Conservation (phyloP, 2,888 invertebrate species). For the Clitarchus hookeri region DNA sequence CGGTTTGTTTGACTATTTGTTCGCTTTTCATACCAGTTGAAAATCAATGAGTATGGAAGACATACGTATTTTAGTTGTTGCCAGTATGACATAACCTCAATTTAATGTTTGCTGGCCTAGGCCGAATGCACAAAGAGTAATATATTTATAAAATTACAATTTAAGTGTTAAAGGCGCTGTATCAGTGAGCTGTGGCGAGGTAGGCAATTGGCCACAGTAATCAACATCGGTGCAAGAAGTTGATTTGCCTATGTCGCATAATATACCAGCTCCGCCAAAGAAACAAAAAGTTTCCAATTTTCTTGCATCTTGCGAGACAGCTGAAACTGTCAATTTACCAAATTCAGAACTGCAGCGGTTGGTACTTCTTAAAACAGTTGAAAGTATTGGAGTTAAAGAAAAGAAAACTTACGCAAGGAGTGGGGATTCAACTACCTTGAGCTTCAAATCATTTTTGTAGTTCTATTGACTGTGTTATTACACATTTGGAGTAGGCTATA, state of each 20-base stretch:
- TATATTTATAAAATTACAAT: too few relatives aligned
- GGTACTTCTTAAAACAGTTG: neutral
- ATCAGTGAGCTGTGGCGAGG: neutral
- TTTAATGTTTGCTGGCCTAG: too few relatives aligned
- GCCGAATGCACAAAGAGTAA: too few relatives aligned
- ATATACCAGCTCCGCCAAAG: neutral
- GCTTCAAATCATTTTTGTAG: neutral
- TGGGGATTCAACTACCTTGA: neutral
- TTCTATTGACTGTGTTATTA: neutral
- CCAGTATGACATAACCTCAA: too few relatives aligned
- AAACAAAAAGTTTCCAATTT: neutral
- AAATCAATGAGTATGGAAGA: too few relatives aligned
- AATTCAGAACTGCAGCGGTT: neutral
- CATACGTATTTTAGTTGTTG: too few relatives aligned
- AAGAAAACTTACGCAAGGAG: neutral
- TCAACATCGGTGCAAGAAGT: neutral
- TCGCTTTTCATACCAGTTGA: too few relatives aligned
- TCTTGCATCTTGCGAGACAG: neutral
- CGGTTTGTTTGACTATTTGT: too few relatives aligned
- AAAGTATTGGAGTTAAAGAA: neutral
- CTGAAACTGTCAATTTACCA: neutral
- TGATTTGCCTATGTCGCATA: too few relatives aligned
- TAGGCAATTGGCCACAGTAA: neutral
- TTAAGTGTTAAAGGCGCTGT: neutral
- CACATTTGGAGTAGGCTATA: neutral